These are phyloP conservation scores for Palythoa grandiflora DNA, from an alignment of 92 coral and sea anemone genomes.

Conservation along the genomic window DNA sequence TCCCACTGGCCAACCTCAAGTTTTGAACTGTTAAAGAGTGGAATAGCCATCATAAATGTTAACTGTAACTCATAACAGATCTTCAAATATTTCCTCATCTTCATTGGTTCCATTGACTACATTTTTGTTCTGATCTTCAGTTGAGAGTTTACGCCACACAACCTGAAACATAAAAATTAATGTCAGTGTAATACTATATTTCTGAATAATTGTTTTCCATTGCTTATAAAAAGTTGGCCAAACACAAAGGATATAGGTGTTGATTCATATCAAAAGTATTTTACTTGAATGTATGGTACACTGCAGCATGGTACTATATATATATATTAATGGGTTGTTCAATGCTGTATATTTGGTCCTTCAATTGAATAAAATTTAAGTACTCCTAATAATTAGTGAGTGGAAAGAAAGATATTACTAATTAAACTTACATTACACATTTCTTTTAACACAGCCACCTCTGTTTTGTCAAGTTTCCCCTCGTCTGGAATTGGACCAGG, in stretches of 20 bases:
- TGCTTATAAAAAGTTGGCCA: background rate
- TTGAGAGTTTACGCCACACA: constrained; percentile 96
- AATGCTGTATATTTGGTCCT: too few species aligned
- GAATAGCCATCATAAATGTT: background rate
- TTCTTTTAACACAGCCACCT: constrained; percentile 95
- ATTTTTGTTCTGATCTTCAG: constrained; percentile 67
- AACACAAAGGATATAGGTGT: too few species aligned
- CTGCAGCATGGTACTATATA: too few species aligned
- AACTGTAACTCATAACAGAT: constrained; percentile 62
- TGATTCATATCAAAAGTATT: too few species aligned
- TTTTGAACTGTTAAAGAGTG: too few species aligned
- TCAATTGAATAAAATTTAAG: too few species aligned
- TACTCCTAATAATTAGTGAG: too few species aligned
- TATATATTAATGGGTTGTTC: too few species aligned
- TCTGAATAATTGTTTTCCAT: too few species aligned
- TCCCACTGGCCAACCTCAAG: too few species aligned
- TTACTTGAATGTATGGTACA: too few species aligned
- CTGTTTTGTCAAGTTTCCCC: constrained; percentile 72
- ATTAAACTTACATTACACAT: constrained; percentile 88
- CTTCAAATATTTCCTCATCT: constrained; percentile 84
- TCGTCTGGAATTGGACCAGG: constrained; percentile 37
- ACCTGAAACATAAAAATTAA: constrained; percentile 66
- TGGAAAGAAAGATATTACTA: background rate
- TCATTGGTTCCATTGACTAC: constrained; percentile 54
- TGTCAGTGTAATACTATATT: too few species aligned